Conservation (phyloP, 2,113 vertebrate species). For the Seriola rivoliana region DNA sequence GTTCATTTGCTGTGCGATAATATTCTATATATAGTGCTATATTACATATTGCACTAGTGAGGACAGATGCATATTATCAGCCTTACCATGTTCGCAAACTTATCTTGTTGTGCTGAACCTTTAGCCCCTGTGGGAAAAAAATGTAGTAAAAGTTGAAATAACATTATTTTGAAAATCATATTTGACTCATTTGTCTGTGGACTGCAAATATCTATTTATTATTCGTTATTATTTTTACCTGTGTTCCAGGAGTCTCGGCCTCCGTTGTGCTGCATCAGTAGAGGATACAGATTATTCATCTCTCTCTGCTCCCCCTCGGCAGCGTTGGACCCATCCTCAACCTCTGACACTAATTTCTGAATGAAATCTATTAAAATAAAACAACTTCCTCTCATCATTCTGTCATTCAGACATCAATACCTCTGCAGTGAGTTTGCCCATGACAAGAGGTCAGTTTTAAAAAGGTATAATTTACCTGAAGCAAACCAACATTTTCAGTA, state of each 20-base stretch:
- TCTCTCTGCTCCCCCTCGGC: slow-evolving; percentile 75
- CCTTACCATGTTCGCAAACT: slow-evolving; percentile 80
- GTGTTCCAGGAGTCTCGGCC: slow-evolving; percentile 74
- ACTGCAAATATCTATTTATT: neutral
- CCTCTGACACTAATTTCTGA: slow-evolving; percentile 82
- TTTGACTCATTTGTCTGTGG: neutral
- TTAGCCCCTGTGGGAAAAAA: slow-evolving; percentile 66
- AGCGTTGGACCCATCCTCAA: slow-evolving; percentile 69
- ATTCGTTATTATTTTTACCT: slow-evolving; percentile 35
- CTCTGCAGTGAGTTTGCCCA: neutral
- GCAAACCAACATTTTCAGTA: too few relatives aligned
- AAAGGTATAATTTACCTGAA: neutral
- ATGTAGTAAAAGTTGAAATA: neutral
- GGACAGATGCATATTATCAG: neutral
- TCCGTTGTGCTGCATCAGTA: slow-evolving; percentile 72
- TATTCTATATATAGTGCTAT: too few relatives aligned
- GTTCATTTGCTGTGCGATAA: too few relatives aligned
- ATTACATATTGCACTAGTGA: neutral
- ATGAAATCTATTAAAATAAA: slow-evolving; percentile 77
- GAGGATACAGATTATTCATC: slow-evolving; percentile 76
- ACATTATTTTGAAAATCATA: neutral
- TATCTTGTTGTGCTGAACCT: slow-evolving; percentile 75
- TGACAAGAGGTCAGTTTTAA: neutral
- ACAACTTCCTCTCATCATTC: neutral
- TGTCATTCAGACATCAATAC: neutral